Evolutionary conservation across 1,140 invertebrate genomes (phyloP).

Genomic region (Eriosoma lanigerum): DNA sequence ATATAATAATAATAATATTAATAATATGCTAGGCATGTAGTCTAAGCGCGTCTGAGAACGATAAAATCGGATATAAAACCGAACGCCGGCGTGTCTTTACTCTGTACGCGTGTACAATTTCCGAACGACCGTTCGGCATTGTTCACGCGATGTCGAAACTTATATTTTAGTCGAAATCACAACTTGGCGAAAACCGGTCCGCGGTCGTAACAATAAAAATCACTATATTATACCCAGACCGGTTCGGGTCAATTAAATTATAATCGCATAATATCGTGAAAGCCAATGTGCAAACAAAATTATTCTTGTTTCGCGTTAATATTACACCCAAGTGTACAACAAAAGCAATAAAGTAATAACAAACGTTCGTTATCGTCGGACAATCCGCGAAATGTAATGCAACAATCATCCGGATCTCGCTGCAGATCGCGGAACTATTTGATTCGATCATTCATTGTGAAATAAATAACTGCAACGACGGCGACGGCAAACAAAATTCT

Average conservation of each 20-base stretch:
- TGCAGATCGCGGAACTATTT: no score
- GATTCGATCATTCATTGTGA: no score
- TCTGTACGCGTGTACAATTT: background rate
- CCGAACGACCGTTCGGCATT: background rate
- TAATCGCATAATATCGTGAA: slow-evolving; percentile 9
- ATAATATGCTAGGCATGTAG: no score
- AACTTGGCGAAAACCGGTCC: slow-evolving; percentile 21
- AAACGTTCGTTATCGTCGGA: background rate
- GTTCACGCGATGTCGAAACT: slow-evolving; percentile 16
- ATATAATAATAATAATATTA: no score
- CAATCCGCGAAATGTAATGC: background rate
- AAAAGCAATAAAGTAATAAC: no score
- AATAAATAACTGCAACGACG: no score
- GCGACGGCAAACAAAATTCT: no score
- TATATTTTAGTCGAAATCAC: slow-evolving; percentile 6
- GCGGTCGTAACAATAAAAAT: slow-evolving; percentile 9
- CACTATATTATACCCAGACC: background rate
- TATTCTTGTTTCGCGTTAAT: no score
- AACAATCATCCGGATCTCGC: background rate
- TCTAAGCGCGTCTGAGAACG: background rate
- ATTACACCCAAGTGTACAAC: no score
- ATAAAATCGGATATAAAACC: background rate
- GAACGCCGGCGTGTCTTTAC: background rate
- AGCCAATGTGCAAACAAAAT: background rate
- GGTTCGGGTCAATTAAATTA: slow-evolving; percentile 12